Base-by-base conservation (phyloP, 2,888 invertebrate species). In the Campopleginae sp. region DNA sequence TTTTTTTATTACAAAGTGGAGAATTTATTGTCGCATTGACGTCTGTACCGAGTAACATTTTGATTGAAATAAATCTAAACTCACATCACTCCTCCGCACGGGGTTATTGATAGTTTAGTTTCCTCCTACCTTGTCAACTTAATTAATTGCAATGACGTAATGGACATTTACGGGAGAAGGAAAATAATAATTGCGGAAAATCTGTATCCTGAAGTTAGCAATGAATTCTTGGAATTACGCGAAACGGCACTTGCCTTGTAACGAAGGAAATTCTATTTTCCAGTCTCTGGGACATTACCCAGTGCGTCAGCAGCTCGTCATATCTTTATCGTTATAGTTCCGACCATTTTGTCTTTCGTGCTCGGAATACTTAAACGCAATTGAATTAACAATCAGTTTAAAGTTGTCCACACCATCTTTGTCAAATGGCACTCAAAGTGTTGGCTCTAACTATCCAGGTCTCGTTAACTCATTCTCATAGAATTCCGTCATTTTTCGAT, bases 231-330 rank as follows among this genome's bases (percentile, higher is more conserved):
- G 44, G 85, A 85, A 81, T 51, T 6, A 51, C 42, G 48, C 44
- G 48, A 81, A 17, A 51, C 61, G 42, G 44, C 27, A 19, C 31
- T 54, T 54, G 44, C 14, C 27, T 14, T 51, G 51, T 33, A 74
- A 70, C 51, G 58, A 48, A 74, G 77, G 44, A 81, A 77, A 81
- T 78, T 81, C 68, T 81, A 65, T 81, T 81, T 81, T 81, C 74
- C 51, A 66, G 14, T 70, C 68, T 17, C 68, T 17, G 65, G 14
- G 51, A 84, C 63, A 78, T 81, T 81, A 54, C 44, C 70, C 74
- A 12, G 72, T 81, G 81, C 77, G 80, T 84, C 75, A 76, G 63
- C 65, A 72, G 14, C 48, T 68, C n/a, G 23, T 74, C 14, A 68
- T 54, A 44, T 77, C 48, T 27, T 42, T 46, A 31, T 44, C 10